Evolutionary conservation across 2,888 invertebrate species (phyloP), one percentile per base, ranked within the genome.

Genomic region (Odontocolon sp.): DNA sequence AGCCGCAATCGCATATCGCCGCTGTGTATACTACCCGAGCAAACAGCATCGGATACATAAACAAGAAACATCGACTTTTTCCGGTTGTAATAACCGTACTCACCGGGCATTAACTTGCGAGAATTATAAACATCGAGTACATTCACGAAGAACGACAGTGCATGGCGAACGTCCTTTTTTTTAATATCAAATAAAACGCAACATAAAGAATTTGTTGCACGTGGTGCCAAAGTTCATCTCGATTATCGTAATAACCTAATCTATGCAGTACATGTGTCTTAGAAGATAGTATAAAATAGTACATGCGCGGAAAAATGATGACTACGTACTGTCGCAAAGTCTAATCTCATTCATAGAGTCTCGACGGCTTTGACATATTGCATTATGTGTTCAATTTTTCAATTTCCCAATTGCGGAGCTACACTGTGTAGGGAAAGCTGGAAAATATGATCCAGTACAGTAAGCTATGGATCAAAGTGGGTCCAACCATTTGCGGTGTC

Each of bases 1-100:
- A 73, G 45, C 67, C 9, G 59, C 9, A 73, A 67, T 54, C 61
- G 59, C 67, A 61, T 45, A 73, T 73, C 52, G 23, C 61, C 26
- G 57, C 50, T 42, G 2, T 2, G 21, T 42, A 54, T 54, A 40
- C 33, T 45, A 54, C 28, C 23, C 56, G 56, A 26, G 42, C 31
- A 36, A 45, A 52, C 50, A 52, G 28, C 59, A 40, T 50, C 28
- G 28, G 28, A 40, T 28, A 8, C 45, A 36, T 3, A 5, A 5
- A 26, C 8, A 9, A 11, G 16, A 23, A 11, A 45, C 36, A 33
- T 31, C 33, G 47, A 54, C n/a, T n/a, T n/a, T n/a, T n/a, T n/a
- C 54, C 33, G 16, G 3, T 54, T 33, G 54, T 4, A 16, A 54
- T 9, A 31, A 52, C 52, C 14, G 14, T 40, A 11, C 11, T 36